phyloP scores from a whole-genome alignment of 30 jellyfish, hydroid and myxozoan genomes.

The Aurelia sp. region DNA sequence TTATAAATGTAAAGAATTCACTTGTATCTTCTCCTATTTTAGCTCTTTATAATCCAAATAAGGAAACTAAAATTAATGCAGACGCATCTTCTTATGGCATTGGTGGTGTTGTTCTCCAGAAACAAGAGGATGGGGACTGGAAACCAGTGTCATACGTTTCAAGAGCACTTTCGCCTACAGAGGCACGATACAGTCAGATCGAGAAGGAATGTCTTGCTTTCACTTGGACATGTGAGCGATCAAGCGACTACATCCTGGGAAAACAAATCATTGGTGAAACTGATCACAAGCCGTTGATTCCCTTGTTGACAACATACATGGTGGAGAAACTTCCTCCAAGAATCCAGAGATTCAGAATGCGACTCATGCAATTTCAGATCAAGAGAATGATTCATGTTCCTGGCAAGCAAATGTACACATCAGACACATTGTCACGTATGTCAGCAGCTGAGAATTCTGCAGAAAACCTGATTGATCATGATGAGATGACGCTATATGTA shows the following conservation, averaged over 20 bases:
- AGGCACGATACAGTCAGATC: conserved; percentile 45
- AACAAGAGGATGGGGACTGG: conserved; percentile 65
- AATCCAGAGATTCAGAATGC: conserved; percentile 36
- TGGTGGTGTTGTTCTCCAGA: conserved; percentile 46
- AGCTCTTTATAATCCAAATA: conserved; percentile 61
- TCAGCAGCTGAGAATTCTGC: conserved; percentile 31
- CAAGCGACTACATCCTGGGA: too few relatives aligned
- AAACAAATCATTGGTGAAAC: too few relatives aligned
- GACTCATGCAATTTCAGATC: conserved; percentile 62
- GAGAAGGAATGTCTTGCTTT: background rate
- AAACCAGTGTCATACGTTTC: conserved; percentile 4
- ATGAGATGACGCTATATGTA: conserved; percentile 19
- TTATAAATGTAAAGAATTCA: conserved; percentile 25
- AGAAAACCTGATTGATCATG: conserved; percentile 55
- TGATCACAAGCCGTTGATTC: too few relatives aligned
- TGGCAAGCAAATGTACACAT: conserved; percentile 69
- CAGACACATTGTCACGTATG: conserved; percentile 63
- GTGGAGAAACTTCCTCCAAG: background rate
- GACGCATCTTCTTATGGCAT: conserved; percentile 29
- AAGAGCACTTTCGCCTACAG: conserved; percentile 70
- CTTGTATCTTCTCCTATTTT: conserved; percentile 56
- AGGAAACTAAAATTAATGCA: background rate
- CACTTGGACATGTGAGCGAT: conserved; percentile 24
- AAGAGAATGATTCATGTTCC: conserved; percentile 43
- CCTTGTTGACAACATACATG: too few relatives aligned